These are phyloP conservation scores for Drosophila oshimai DNA, from an alignment of 1,140 invertebrate genomes.

Conservation along the genomic window DNA sequence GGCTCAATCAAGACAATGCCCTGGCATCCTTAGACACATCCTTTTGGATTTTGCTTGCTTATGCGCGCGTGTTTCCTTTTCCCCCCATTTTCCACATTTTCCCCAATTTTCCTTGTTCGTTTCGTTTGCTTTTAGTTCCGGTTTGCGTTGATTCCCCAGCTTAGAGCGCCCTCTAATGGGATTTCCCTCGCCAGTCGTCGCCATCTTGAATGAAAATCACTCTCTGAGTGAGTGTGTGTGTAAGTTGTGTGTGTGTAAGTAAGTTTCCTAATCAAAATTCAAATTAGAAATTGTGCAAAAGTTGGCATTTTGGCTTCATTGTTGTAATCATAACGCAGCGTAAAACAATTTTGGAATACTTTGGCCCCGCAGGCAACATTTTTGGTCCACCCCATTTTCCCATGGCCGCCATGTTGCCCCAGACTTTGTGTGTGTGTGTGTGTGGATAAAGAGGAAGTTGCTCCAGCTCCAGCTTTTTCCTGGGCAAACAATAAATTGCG, in stretches of 20 bases:
- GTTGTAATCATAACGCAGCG: constrained; percentile 80
- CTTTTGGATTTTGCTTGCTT: constrained; percentile 68
- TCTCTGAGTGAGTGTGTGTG: constrained; percentile 2
- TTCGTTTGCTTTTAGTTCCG: constrained; percentile 76
- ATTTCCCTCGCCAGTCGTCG: constrained; percentile 52
- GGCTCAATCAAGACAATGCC: constrained; percentile 77
- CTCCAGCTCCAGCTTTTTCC: constrained; percentile 4
- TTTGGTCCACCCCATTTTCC: not conserved
- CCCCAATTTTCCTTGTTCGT: constrained; percentile 15
- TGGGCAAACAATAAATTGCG: constrained; percentile 72
- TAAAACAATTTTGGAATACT: constrained; percentile 79
- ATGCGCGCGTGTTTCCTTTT: constrained; percentile 73
- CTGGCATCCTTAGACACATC: constrained; percentile 46
- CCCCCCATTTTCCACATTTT: not conserved
- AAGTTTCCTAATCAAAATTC: constrained; percentile 82
- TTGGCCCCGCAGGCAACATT: constrained; percentile 51
- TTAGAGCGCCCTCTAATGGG: constrained; percentile 75
- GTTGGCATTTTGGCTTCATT: constrained; percentile 63
- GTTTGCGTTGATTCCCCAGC: constrained; percentile 73
- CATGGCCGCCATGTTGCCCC: constrained; percentile 62
- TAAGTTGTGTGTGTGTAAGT: constrained; percentile 57
- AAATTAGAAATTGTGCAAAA: constrained; percentile 81
- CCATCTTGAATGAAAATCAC: constrained; percentile 54
- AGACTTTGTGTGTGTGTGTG: too few species aligned
- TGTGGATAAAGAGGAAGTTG: too few species aligned